A percentile compares a stretch with the other conserved stretches of the same genome.
These are phyloP conservation scores for Pachyramphus minor DNA, from an alignment of 2,113 vertebrate genomes.

Conservation along the genomic window DNA sequence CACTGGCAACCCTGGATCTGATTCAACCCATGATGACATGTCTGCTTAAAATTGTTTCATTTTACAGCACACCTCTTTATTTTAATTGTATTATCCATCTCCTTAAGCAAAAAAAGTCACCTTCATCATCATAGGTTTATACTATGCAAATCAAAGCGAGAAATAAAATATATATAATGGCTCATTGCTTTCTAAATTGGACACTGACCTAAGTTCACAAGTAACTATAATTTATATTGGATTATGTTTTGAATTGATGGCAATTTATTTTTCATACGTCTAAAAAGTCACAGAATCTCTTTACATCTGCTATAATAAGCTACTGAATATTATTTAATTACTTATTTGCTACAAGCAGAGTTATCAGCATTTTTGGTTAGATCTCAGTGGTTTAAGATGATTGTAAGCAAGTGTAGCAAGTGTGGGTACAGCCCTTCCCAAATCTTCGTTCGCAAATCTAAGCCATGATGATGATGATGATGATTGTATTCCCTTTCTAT, in stretches of 20 bases:
- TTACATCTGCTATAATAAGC: not conserved
- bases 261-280: not conserved
- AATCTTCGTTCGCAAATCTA: too few relatives aligned
- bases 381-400: not conserved
- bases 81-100: not conserved
- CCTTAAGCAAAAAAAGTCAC: not conserved
- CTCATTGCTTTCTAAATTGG: not conserved
- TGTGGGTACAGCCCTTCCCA: too few relatives aligned
- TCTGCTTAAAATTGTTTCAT: not conserved
- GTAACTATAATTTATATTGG: not conserved
- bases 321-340: not conserved
- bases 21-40: not conserved
- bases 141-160: not conserved
- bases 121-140: not conserved
- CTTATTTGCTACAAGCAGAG: not conserved
- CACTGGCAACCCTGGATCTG: not conserved
- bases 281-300: not conserved
- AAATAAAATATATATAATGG: not conserved
- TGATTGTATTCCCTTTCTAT: not conserved
- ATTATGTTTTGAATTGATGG: not conserved
- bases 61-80: not conserved
- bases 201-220: not conserved
- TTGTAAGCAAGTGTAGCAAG: too few relatives aligned
- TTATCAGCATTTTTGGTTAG: not conserved
- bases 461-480: too few relatives aligned